Evolutionary conservation across 2,888 invertebrate genomes (phyloP).

Genomic region (Syritta pipiens): DNA sequence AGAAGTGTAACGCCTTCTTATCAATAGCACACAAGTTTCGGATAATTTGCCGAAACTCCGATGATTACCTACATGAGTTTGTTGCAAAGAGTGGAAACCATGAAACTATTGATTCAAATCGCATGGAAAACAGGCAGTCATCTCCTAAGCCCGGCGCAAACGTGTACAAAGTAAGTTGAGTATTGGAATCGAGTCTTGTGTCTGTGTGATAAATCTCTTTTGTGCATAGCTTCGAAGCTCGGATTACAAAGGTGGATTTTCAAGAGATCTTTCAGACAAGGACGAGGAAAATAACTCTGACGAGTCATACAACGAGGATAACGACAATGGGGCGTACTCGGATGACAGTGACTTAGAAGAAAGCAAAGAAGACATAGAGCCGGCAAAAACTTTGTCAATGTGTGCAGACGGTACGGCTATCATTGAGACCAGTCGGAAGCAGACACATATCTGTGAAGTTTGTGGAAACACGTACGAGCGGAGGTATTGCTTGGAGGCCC

Average conservation of each 20-base stretch:
- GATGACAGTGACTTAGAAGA: constrained; percentile 50
- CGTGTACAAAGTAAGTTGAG: constrained; percentile 9
- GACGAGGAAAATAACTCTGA: constrained; percentile 16
- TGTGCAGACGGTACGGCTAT: constrained; percentile 71
- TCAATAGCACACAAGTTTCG: constrained; percentile 77
- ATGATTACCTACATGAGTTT: constrained; percentile 75
- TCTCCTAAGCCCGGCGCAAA: too few relatives aligned
- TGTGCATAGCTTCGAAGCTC: background rate
- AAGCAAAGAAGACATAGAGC: constrained; percentile 29
- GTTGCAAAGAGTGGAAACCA: constrained; percentile 66
- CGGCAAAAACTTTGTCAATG: constrained; percentile 70
- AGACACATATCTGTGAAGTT: constrained; percentile 75
- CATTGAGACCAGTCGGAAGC: constrained; percentile 70
- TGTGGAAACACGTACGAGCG: constrained; percentile 78
- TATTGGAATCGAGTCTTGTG: background rate
- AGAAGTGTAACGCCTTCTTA: constrained; percentile 74
- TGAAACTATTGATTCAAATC: constrained; percentile 18
- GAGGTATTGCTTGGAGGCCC: constrained; percentile 76
- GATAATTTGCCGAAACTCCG: constrained; percentile 76
- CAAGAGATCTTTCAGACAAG: background rate
- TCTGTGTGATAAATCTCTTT: too few relatives aligned
- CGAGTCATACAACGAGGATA: constrained; percentile 29
- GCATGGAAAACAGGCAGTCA: too few relatives aligned
- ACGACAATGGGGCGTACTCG: constrained; percentile 51
- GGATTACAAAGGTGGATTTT: background rate